Percentiles rank a stretch among this genome's conserved stretches.
phyloP scores from a whole-genome alignment of 2,797 vertebrate genomes.

The Oreortyx pictus region DNA sequence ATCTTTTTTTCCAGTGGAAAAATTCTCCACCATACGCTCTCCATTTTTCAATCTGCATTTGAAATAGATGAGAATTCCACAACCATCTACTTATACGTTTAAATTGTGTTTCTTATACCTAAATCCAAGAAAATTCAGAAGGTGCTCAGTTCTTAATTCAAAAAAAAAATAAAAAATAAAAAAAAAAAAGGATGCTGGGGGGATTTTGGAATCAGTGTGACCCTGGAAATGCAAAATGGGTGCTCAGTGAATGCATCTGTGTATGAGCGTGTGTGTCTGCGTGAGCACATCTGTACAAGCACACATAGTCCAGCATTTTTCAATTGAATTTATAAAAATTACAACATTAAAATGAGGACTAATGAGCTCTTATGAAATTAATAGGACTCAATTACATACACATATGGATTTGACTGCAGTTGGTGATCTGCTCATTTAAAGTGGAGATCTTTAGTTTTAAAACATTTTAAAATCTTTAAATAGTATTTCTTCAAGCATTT shows the following conservation, averaged over 20 bases:
- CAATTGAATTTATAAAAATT: not conserved
- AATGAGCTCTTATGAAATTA: conserved; percentile 20
- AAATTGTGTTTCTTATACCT: conserved; percentile 34
- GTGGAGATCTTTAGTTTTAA: not conserved
- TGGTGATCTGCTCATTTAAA: not conserved
- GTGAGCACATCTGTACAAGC: not conserved
- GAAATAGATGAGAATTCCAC: not conserved
- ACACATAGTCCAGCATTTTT: not conserved
- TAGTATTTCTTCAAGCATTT: not conserved
- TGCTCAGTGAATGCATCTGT: not conserved
- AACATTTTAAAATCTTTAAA: not conserved
- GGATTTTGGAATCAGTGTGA: conserved; percentile 5
- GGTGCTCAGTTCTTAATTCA: not conserved
- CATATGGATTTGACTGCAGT: not conserved
- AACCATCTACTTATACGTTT: not conserved
- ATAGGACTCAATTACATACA: not conserved
- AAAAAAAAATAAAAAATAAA: conserved; percentile 31
- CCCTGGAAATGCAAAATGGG: not conserved
- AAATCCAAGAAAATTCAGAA: conserved; percentile 19
- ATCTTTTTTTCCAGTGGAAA: conserved; percentile 38
- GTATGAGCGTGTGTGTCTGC: not conserved
- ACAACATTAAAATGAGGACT: not conserved
- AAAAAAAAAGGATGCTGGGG: not conserved
- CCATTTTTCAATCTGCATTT: not conserved
- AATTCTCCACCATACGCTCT: not conserved